Base-by-base conservation (phyloP, 2,113 vertebrate genomes). In the Prochilodus magdalenae region DNA sequence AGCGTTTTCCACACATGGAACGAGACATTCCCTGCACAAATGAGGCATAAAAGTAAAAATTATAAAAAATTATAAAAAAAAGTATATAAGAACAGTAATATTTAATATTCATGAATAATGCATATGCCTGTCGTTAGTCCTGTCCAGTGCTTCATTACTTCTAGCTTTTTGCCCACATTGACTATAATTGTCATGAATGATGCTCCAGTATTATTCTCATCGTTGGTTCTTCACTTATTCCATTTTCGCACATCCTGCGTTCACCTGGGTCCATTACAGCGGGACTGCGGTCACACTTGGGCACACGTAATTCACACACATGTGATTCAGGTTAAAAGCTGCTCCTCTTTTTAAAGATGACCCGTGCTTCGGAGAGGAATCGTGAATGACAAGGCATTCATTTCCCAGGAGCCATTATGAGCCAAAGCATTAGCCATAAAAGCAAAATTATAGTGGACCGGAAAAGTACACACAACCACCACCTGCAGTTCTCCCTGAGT, bases 101-200 rank as follows among this genome's bases (percentile, higher is more conserved):
- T n/a, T n/a, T n/a, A n/a, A n/a, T 4, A 36, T 27, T 33, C 63
- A 75, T 27, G n/a, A 26, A 16, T 30, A 11, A 33, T 13, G 60
- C 71, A 27, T 36, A 65, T 7, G 40, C 8, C 40, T 44, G 8
- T 77, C 60, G 11, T 44, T 63, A 65, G n/a, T 40, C 63, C 53
- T 22, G 33, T 55, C n/a, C n/a, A 62, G 70, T 33, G 47, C 73
- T 80, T 73, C 36, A 73, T 73, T 73, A 63, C 11, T 24, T 20
- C 24, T 40, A 29, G 22, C 26, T 65, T 65, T 73, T 81, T 81
- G 33, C 36, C 16, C 8, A 10, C 1, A 8, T 20, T 53, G 24
- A 6, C 22, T 55, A 60, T 55, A 75, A 74, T 81, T 65, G 74
- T 3, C 40, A 20, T n/a, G 72, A 75, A 77, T 53, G 75, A 53